A percentile compares a stretch with the other conserved stretches of the same genome.
These are phyloP conservation scores for Silurus lanzhouensis DNA, from an alignment of 2,797 vertebrate species.

Conservation along the genomic window DNA sequence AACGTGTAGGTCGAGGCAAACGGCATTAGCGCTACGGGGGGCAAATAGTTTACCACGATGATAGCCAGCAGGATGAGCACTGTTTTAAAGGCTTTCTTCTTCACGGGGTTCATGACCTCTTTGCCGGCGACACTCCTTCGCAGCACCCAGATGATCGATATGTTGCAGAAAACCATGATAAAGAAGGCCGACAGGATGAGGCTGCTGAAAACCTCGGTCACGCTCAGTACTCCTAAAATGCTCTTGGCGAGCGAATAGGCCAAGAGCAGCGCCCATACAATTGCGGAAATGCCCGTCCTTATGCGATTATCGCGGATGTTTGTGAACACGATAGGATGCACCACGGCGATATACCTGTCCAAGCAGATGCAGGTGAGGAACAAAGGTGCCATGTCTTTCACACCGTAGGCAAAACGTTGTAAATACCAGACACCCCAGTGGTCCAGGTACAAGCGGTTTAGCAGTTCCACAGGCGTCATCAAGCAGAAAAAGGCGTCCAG, in stretches of 20 bases:
- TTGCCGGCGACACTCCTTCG: slow-evolving; percentile 70
- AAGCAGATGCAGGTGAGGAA: slow-evolving; percentile 77
- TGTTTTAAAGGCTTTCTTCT: slow-evolving; percentile 75
- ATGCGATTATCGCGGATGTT: slow-evolving; percentile 67
- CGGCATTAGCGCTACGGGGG: slow-evolving; percentile 72
- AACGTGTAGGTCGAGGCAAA: slow-evolving; percentile 68
- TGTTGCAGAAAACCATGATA: slow-evolving; percentile 76
- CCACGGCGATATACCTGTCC: slow-evolving; percentile 76
- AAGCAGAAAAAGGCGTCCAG: slow-evolving; percentile 74
- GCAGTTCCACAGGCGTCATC: slow-evolving; percentile 70
- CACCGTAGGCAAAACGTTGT: slow-evolving; percentile 70
- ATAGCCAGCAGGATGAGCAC: slow-evolving; percentile 72
- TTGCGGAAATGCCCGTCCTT: slow-evolving; percentile 56
- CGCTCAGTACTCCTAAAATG: slow-evolving; percentile 58
- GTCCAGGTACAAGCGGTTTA: slow-evolving; percentile 67
- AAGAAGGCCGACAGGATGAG: slow-evolving; percentile 71
- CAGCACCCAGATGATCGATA: slow-evolving; percentile 76
- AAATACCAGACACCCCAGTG: slow-evolving; percentile 66
- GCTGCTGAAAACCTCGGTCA: slow-evolving; percentile 66
- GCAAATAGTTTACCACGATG: slow-evolving; percentile 73
- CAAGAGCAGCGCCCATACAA: slow-evolving; percentile 68
- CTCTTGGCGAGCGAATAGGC: slow-evolving; percentile 66
- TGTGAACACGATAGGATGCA: slow-evolving; percentile 71
- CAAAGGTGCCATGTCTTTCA: slow-evolving; percentile 71
- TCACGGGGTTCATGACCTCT: slow-evolving; percentile 74